phyloP scores from a whole-genome alignment of 1,140 invertebrate species.

The Lasaia peninsularis region DNA sequence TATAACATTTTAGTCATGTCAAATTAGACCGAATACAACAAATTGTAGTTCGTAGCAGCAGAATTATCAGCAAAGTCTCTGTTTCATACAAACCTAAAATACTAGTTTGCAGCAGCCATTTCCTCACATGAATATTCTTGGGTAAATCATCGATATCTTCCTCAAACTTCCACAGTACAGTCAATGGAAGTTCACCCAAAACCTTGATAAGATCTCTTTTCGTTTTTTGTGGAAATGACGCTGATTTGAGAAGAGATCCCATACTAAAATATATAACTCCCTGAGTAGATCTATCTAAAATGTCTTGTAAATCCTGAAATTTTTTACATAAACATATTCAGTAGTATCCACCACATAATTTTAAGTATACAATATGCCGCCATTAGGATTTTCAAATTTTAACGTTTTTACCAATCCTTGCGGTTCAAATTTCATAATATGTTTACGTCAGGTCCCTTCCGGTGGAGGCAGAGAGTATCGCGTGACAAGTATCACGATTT shows the following conservation, averaged over 20 bases:
- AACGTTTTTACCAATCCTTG: too few relatives aligned
- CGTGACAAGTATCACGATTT: too few relatives aligned
- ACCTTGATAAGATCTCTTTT: conserved; percentile 28
- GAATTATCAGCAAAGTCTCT: too few relatives aligned
- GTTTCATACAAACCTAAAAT: conserved; percentile 60
- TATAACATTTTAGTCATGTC: too few relatives aligned
- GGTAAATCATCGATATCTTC: conserved; percentile 43
- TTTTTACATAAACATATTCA: neutral
- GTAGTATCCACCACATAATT: too few relatives aligned
- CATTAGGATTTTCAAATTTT: too few relatives aligned
- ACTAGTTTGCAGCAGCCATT: conserved; percentile 82
- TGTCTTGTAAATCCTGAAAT: conserved; percentile 62
- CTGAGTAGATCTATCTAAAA: conserved; percentile 58
- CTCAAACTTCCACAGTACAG: conserved; percentile 77
- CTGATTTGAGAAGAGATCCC: conserved; percentile 63
- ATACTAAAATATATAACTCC: conserved; percentile 79
- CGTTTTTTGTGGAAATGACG: conserved; percentile 33
- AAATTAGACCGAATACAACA: too few relatives aligned
- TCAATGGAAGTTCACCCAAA: conserved; percentile 35
- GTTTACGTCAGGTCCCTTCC: too few relatives aligned
- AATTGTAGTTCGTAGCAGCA: too few relatives aligned
- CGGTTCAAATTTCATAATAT: too few relatives aligned
- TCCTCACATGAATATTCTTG: conserved; percentile 77
- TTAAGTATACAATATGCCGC: too few relatives aligned
- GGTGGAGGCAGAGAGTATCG: too few relatives aligned